Conservation (phyloP, 2,888 invertebrate genomes). For the Lumbricus terrestris region DNA sequence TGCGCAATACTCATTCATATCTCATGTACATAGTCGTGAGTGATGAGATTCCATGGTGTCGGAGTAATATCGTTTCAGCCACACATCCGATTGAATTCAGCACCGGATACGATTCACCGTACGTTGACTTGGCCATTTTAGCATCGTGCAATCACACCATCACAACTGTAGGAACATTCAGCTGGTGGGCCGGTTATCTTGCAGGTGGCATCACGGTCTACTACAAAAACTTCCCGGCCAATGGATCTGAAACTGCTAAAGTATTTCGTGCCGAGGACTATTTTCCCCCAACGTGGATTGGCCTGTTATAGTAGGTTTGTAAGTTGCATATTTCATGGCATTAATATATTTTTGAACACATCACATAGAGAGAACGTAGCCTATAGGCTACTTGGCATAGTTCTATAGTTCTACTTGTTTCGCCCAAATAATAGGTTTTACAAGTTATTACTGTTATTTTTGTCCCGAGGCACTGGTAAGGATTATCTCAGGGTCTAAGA, state of each 20-base stretch:
- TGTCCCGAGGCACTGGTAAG: too few species aligned
- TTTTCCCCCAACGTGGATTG: slow-evolving; percentile 19
- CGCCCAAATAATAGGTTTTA: too few species aligned
- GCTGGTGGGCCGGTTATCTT: slow-evolving; percentile 26
- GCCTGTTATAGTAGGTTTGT: neutral
- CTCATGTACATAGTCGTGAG: slow-evolving; percentile 10
- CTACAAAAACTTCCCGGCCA: slow-evolving; percentile 21
- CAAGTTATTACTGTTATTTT: too few species aligned
- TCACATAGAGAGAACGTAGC: too few species aligned
- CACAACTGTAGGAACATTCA: slow-evolving; percentile 21
- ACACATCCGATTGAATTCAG: neutral
- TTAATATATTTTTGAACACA: neutral
- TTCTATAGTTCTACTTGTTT: too few species aligned
- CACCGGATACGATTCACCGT: neutral
- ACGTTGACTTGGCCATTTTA: slow-evolving; percentile 18
- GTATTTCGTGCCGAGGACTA: slow-evolving; percentile 19
- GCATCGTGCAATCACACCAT: slow-evolving; percentile 22
- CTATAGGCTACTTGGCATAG: too few species aligned
- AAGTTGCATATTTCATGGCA: neutral
- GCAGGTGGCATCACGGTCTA: slow-evolving; percentile 21
- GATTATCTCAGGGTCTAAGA: too few species aligned
- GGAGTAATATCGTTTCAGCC: neutral
- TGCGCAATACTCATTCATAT: neutral
- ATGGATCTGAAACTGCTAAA: neutral
- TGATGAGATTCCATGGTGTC: neutral